These are phyloP conservation scores for Atractosteus spatula DNA, from an alignment of 2,113 vertebrate genomes.

Conservation along the genomic window DNA sequence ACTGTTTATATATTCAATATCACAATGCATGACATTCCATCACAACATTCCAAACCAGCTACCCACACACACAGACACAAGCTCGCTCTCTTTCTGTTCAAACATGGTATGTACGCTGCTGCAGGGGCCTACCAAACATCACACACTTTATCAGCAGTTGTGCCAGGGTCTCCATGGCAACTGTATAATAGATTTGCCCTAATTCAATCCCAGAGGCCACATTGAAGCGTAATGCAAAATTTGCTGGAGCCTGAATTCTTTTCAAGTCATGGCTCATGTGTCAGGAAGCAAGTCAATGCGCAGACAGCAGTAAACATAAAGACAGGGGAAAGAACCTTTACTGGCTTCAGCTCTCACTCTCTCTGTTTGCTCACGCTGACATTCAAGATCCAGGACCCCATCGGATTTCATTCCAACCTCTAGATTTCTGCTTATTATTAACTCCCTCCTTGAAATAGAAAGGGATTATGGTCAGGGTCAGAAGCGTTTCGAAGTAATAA, in stretches of 20 bases:
- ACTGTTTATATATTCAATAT: constrained; percentile 56
- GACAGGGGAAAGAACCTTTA: constrained; percentile 55
- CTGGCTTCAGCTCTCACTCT: constrained; percentile 28
- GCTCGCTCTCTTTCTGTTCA: constrained; percentile 4
- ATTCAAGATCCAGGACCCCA: constrained; percentile 68
- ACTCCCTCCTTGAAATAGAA: constrained; percentile 51
- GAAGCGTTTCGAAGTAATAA: constrained; percentile 52
- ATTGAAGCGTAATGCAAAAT: constrained; percentile 66
- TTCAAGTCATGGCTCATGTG: constrained; percentile 73
- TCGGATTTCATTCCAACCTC: constrained; percentile 74
- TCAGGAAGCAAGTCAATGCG: constrained; percentile 69
- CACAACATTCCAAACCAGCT: constrained; percentile 36
- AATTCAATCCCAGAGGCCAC: constrained; percentile 83
- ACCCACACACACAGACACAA: constrained; percentile 33
- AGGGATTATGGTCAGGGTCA: constrained; percentile 31
- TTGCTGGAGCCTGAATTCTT: constrained; percentile 70
- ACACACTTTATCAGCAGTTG: constrained; percentile 75
- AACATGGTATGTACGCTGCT: constrained; percentile 61
- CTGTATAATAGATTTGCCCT: constrained; percentile 88
- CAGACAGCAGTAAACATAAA: constrained; percentile 56
- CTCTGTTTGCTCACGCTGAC: constrained; percentile 53
- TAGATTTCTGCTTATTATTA: constrained; percentile 58
- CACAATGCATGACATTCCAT: constrained; percentile 56
- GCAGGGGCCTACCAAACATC: constrained; percentile 66
- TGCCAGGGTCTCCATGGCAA: constrained; percentile 92